Base-by-base conservation (phyloP, 2,113 vertebrate genomes). In the Grus americana region DNA sequence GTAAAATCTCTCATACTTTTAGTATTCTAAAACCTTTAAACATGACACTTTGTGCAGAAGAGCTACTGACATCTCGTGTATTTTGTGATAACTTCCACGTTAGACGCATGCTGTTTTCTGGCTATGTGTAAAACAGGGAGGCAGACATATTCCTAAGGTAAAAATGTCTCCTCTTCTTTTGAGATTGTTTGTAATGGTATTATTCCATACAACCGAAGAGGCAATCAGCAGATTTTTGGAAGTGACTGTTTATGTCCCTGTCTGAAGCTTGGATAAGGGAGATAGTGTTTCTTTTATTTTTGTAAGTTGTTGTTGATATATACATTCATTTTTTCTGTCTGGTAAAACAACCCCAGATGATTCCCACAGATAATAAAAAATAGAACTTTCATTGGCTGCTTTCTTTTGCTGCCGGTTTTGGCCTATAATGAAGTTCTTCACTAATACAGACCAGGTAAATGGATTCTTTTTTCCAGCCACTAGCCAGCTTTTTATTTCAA, bases 401-500 rank as follows among this genome's bases (percentile, higher is more conserved):
- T 94, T 79, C 62, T 81, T 95, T 92, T 93, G 62, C 0, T 15
- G 57, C 87, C 78, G 34, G 21, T 85, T 81, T 86, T 91, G 63
- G 18, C 38, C 59, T 84, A 9, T 80, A 86, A 52, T 34, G 59
- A 79, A 63, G 52, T 63, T 79, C 21, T 84, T 86, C 24, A 38
- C 65, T 79, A 95, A 75, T 57, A 89, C 4, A 65, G 52, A 90
- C 68, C 19, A 87, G 61, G 46, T 82, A 91, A 89, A 79, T 84
- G 44, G 44, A 81, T 85, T 84, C 32, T 61, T 87, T 91, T 88
- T 74, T 78, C 44, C 42, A 86, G 59, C 57, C 22, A 38, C 46
- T 68, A 86, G 24, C 34, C 81, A 83, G 32, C 58, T 94, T 90
- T 95, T 92, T 73, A 68, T 93, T 91, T 92, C 62, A 92, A 76